phyloP scores from a whole-genome alignment of 2,797 vertebrate genomes.

The Danio aesculapii region DNA sequence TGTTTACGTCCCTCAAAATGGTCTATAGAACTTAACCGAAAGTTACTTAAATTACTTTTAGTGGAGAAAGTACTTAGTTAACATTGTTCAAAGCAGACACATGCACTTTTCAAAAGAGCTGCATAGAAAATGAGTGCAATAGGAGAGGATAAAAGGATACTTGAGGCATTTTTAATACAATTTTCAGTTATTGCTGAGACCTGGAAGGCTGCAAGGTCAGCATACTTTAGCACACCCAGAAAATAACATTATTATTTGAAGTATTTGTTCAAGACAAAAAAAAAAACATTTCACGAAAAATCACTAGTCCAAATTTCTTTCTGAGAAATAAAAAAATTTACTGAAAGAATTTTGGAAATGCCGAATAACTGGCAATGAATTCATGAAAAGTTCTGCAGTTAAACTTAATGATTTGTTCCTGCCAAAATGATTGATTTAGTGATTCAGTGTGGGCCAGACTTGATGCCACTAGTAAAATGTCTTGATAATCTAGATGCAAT shows the following conservation, averaged over 20 bases:
- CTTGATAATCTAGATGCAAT: neutral
- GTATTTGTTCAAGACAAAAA: neutral
- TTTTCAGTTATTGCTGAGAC: neutral
- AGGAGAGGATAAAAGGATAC: too few relatives aligned
- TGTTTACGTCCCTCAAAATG: too few relatives aligned
- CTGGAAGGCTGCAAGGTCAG: neutral
- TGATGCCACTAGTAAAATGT: neutral
- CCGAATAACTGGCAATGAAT: neutral
- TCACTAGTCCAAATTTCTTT: neutral
- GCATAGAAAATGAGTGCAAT: too few relatives aligned
- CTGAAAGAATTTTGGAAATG: neutral
- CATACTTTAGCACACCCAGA: neutral
- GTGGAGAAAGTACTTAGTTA: neutral
- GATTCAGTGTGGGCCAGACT: constrained; percentile 12
- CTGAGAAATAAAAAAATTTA: neutral
- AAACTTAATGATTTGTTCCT: neutral
- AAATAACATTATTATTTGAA: neutral
- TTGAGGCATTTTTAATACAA: too few relatives aligned
- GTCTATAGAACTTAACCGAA: too few relatives aligned
- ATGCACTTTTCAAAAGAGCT: neutral
- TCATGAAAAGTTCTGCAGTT: neutral
- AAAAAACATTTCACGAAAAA: neutral
- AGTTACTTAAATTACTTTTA: too few relatives aligned
- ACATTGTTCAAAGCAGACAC: neutral
- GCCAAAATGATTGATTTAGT: neutral